Evolutionary conservation across 2,797 vertebrate genomes (phyloP).

Genomic region (Sebastes taczanowskii): DNA sequence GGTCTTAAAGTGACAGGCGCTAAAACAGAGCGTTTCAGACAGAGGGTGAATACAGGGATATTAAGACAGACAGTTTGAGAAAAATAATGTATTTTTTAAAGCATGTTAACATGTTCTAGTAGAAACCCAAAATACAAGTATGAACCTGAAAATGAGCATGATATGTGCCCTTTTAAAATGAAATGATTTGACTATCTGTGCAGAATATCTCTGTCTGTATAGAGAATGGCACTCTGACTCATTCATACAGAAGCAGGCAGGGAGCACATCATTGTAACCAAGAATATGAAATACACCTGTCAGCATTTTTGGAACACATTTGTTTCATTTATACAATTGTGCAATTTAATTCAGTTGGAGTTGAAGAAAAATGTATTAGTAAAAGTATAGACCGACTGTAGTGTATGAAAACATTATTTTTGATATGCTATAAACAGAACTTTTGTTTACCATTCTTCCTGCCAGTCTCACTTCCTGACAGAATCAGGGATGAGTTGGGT

Average conservation of each 20-base stretch:
- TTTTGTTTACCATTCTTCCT: background rate
- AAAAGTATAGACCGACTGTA: background rate
- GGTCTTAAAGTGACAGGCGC: too few species aligned
- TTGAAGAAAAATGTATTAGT: background rate
- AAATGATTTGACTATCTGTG: background rate
- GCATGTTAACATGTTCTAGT: background rate
- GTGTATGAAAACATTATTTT: background rate
- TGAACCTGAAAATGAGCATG: background rate
- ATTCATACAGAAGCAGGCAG: background rate
- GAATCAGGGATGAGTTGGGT: constrained; percentile 17
- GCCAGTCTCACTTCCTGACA: constrained; percentile 23
- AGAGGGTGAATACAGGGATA: too few species aligned
- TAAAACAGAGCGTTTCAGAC: too few species aligned
- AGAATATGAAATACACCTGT: background rate
- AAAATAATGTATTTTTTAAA: background rate
- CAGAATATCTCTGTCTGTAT: background rate
- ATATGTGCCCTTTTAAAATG: background rate
- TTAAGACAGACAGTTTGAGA: background rate
- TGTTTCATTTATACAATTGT: background rate
- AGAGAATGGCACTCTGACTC: background rate
- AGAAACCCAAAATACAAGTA: background rate
- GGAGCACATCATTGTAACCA: background rate
- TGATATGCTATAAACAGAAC: background rate
- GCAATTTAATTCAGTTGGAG: background rate
- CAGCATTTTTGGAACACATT: background rate